phyloP scores from a whole-genome alignment of 2,113 vertebrate genomes.

The Poecilia latipinna region DNA sequence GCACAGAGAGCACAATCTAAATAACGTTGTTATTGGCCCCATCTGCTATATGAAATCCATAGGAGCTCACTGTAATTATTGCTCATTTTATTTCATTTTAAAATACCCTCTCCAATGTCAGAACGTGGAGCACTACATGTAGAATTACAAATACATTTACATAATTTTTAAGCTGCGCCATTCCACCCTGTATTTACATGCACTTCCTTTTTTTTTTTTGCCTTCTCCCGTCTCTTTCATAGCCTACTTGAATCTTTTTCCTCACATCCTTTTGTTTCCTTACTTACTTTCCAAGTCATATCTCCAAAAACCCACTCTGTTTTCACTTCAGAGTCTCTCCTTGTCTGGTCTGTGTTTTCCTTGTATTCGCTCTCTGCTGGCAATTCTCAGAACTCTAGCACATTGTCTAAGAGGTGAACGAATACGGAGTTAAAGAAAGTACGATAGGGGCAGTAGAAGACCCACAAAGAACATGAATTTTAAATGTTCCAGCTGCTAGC shows the following conservation, averaged over 20 bases:
- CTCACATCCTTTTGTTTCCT: constrained; percentile 21
- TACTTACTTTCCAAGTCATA: constrained; percentile 26
- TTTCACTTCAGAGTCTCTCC: constrained; percentile 24
- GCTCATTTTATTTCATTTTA: constrained; percentile 34
- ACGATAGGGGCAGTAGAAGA: too few relatives aligned
- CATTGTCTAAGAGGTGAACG: too few relatives aligned
- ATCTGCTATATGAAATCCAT: constrained; percentile 44
- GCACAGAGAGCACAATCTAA: constrained; percentile 34
- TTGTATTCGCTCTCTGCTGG: neutral
- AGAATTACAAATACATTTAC: neutral
- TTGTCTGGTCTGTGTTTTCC: constrained; percentile 47
- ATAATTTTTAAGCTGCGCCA: constrained; percentile 14
- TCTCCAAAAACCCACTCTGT: constrained; percentile 32
- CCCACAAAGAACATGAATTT: too few relatives aligned
- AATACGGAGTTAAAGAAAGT: too few relatives aligned
- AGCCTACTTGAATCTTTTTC: constrained; percentile 10
- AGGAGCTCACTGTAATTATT: constrained; percentile 33
- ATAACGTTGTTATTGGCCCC: constrained; percentile 27
- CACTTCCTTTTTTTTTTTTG: neutral
- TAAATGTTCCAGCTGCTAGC: too few relatives aligned
- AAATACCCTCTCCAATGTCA: constrained; percentile 42
- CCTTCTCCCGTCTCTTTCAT: constrained; percentile 2
- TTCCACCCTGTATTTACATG: constrained; percentile 1
- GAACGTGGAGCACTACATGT: constrained; percentile 6
- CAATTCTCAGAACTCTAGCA: constrained; percentile 8